These are phyloP conservation scores for Clangula hyemalis DNA, from an alignment of 2,797 vertebrate genomes.

Conservation along the genomic window DNA sequence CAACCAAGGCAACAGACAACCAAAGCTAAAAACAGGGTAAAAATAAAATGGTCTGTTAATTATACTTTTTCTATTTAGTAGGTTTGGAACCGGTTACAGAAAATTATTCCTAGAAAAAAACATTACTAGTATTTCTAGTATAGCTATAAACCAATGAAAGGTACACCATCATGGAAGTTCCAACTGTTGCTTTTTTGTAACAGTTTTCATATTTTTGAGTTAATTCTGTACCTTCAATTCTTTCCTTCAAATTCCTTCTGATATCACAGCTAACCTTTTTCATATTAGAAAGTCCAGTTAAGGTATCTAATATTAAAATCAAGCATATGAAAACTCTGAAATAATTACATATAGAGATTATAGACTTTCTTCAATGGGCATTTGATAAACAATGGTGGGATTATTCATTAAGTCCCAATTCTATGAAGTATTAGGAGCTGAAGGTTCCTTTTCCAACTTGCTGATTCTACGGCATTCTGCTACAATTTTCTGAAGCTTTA, in stretches of 20 bases:
- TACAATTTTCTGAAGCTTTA: neutral
- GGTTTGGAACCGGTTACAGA: neutral
- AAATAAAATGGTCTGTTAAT: conserved; percentile 43
- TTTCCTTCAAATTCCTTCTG: neutral
- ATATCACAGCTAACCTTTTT: no score
- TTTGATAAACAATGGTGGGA: neutral
- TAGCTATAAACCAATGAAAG: neutral
- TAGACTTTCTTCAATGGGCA: neutral
- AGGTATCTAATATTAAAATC: neutral
- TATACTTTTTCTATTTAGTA: neutral
- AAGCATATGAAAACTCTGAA: neutral
- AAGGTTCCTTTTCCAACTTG: neutral
- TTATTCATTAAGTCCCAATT: neutral
- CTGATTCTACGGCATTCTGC: neutral
- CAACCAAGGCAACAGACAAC: conserved; percentile 56
- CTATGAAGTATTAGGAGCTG: rapidly evolving
- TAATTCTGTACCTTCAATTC: neutral
- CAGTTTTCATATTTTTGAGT: neutral
- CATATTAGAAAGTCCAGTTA: neutral
- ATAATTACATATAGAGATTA: neutral
- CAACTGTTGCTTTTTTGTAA: neutral
- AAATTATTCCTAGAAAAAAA: conserved; percentile 32
- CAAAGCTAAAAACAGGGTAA: conserved; percentile 59
- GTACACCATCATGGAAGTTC: neutral
- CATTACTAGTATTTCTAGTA: neutral